Base-by-base conservation (phyloP, 2,797 vertebrate species). In the Sparidentex hasta region DNA sequence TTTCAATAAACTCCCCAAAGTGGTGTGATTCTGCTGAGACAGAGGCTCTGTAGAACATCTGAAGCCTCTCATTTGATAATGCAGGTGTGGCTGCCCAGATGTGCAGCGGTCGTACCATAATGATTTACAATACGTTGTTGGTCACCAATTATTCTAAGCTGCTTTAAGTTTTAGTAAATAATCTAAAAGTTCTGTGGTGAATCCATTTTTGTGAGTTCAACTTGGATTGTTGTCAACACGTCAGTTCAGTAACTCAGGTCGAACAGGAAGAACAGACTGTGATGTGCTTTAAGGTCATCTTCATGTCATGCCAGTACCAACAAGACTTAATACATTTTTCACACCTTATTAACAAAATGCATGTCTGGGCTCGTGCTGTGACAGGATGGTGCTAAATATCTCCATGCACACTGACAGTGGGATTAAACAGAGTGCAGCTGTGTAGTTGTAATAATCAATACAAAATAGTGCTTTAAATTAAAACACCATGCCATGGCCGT, bases 321-420 rank as follows among this genome's bases (percentile, higher is more conserved):
- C 74, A 76, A 20, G 61, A 74, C 71, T 65, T 71, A 62, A 75
- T 67, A 51, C 25, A 71, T 65, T 78, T 80, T 79, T 85, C 63
- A 64, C 67, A 75, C 56, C 61, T 74, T 74, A 83, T 78, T 72
- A 72, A 81, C 18, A 76, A 83, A 82, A 63, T 21, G n/a, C 65
- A 55, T 23, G 56, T 65, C 54, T 62, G 25, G 17, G 25, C 52
- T 48, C 0, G 55, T 18, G 33, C 56, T n/a, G 0, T 57, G 62
- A 77, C 59, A 33, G 27, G 27, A 58, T 1, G 33, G 51, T 74
- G 68, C 38, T 82, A 23, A 67, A 82, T 27, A 47, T 12, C 41
- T 56, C 33, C 21, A 6, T 47, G 18, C 8, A 46, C 16, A 69
- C 25, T 68, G 27, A 65, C 11, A 43, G 6, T 7, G 0, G 16